Base-by-base conservation (phyloP, 2,888 invertebrate genomes). In the Stenolophus ochropezus region DNA sequence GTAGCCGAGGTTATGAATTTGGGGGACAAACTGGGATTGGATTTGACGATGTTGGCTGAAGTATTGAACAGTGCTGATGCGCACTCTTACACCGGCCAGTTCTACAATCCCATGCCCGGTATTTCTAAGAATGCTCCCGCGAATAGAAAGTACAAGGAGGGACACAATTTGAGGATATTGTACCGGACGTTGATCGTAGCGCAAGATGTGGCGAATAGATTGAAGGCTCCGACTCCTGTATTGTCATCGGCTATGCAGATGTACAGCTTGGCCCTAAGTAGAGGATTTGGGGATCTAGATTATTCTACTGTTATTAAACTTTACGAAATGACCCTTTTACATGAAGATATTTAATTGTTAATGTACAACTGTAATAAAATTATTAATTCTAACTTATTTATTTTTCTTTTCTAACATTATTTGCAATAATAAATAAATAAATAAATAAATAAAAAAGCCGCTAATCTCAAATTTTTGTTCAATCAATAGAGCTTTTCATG, bases 1-100 rank as follows among this genome's bases (percentile, higher is more conserved):
- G 33, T 33, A 42, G 6, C 33, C 5, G 71, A 71, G 21, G 71
- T 71, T 1, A 71, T 71, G 71, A 47, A 20, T 42, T 0, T 71
- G 4, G 71, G 71, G 8, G 14, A 14, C 5, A 42, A 20, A 16
- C 16, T 71, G 14, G 71, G 71, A 0, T 1, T 71, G 6, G 8
- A 71, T 20, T 21, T 21, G 4, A 42, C n/a, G 0, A 71, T 20
- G n/a, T 8, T 71, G 11, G 14, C 14, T 0, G 71, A 71, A 11
- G 71, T 20, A 21, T 1, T 71, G 2, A 42, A 20, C 20, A 20
- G 16, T 4, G 18, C 71, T 1, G 20, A 20, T 47, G 47, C 42
- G 8, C 47, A 27, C 8, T 47, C 20, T 18, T 71, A 42, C 42
- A 20, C 71, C 21, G 18, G 71, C 16, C 42, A 71, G 16, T n/a